Evolutionary conservation across 2,797 vertebrate species (phyloP).

Genomic region (Gymnopithys bicolor): DNA sequence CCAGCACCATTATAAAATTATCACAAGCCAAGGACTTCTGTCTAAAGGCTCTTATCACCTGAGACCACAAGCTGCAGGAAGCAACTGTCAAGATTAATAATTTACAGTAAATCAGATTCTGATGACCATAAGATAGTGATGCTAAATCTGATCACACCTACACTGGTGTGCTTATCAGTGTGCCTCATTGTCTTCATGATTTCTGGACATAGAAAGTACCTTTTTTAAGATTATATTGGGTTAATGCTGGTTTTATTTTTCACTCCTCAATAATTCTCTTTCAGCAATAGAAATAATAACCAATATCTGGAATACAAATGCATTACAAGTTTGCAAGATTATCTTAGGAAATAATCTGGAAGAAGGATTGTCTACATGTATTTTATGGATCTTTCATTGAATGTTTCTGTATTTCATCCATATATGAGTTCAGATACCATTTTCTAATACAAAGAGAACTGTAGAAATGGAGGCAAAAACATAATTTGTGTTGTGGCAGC

Average conservation of each 20-base stretch:
- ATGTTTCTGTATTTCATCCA: neutral
- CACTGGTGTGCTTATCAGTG: neutral
- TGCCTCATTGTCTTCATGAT: neutral
- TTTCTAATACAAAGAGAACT: neutral
- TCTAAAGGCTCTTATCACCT: neutral
- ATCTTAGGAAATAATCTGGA: neutral
- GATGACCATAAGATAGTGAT: neutral
- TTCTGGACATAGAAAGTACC: neutral
- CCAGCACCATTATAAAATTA: neutral
- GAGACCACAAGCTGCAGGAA: neutral
- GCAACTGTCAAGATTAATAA: slow-evolving; percentile 14
- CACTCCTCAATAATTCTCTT: neutral
- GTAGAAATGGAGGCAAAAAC: neutral
- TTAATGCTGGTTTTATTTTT: neutral
- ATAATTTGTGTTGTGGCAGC: neutral
- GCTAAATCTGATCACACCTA: neutral
- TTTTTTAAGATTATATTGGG: neutral
- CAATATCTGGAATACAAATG: neutral
- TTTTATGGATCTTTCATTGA: neutral
- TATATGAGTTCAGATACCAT: neutral
- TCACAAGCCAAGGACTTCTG: neutral
- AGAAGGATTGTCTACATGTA: neutral
- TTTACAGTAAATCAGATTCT: neutral
- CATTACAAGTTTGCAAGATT: neutral
- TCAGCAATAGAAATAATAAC: neutral